Base-by-base conservation (phyloP, 35 echinoderm and acorn worm species). In the Diadema setosum region DNA sequence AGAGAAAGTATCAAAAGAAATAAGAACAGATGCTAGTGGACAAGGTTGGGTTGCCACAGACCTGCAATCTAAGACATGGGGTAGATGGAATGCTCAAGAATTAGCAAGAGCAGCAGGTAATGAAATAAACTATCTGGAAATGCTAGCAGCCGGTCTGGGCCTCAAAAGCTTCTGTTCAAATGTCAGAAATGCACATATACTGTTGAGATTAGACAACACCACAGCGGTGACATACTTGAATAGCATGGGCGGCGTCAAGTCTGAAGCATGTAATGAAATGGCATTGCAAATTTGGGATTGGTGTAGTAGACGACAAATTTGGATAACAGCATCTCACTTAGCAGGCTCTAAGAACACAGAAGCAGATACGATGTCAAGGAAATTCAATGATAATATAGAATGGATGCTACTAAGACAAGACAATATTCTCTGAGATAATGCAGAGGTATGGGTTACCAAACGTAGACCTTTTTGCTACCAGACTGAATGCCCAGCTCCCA, bases 391-490 rank as follows among this genome's bases (percentile, higher is more conserved):
- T 24, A 78, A 82, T 48, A 65, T 58, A 58, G 94, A 96, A 67
- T 96, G 94, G 90, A 93, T 84, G 81, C 69, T 96, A n/a, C n/a
- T n/a, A n/a, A 3, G 14, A 87, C 82, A 73, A 61, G 52, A 15
- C 92, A 7, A 48, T 90, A 0, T 93, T 97, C 85, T 37, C 67
- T 21, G 12, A 83, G 39, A 83, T 93, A 83, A 42, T 58, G 46
- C 11, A 15, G 0, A 9, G 36, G 3, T 97, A 65, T 86, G 94
- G 87, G n/a, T 35, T 1, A 26, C 90, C 90, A 14, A 80, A 89
- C 44, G 81, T 92, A 46, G 86, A 97, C 63, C 46, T 97, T 5
- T 97, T 97, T 93, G 95, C 87, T 34, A 86, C 91, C 5, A 29
- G 91, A 25, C 63, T 93, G 18, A 93, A 93, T 85, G 36, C 25